Conservation (phyloP, 2,113 vertebrate genomes). For the Malurus cyaneus region DNA sequence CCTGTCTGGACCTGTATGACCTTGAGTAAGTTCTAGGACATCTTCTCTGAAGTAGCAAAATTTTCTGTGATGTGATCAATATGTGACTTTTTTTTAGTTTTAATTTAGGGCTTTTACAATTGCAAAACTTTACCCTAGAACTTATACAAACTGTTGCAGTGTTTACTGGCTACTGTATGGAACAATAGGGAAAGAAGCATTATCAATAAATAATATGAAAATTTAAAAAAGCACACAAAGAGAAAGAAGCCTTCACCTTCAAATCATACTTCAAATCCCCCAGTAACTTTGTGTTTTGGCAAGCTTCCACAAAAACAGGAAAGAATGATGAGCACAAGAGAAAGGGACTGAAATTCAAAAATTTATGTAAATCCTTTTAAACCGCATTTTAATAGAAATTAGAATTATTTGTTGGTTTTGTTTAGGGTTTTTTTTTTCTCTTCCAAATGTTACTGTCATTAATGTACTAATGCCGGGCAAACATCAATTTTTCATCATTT, state of each 20-base stretch:
- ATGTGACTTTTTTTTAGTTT: neutral
- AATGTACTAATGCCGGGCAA: neutral
- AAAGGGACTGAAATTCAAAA: neutral
- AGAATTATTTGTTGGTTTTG: fast-evolving
- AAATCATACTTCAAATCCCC: neutral
- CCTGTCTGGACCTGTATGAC: neutral
- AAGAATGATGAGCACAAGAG: neutral
- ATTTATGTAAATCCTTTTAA: neutral
- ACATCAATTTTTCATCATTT: neutral
- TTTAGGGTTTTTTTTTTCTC: neutral
- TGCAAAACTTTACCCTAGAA: neutral
- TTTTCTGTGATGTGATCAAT: neutral
- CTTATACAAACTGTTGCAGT: neutral
- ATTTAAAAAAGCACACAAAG: neutral
- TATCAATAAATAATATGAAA: neutral
- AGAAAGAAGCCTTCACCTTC: neutral
- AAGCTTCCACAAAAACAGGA: neutral
- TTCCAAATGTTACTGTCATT: neutral
- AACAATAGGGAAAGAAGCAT: neutral
- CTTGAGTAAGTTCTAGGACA: neutral
- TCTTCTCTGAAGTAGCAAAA: neutral
- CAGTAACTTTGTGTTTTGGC: neutral
- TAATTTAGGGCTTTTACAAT: neutral
- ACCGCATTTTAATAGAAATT: neutral
- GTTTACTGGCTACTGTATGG: neutral